phyloP scores from a whole-genome alignment of 2,113 vertebrate species.

The Dinomys branickii region DNA sequence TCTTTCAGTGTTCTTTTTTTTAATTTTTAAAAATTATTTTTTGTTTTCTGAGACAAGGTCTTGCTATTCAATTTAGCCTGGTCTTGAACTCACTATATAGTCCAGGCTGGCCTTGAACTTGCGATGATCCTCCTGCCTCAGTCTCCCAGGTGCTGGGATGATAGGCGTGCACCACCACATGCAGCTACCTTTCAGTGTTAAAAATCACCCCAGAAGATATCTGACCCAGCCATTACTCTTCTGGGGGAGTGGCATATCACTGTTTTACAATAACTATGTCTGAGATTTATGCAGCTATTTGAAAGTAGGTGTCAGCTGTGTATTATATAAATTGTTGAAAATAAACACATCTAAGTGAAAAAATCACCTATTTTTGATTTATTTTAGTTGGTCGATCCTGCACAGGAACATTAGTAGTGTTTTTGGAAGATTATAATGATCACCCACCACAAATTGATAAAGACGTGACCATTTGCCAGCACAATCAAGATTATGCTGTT shows the following conservation, averaged over 20 bases:
- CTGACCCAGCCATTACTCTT: not conserved
- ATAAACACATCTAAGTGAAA: not conserved
- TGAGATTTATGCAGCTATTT: not conserved
- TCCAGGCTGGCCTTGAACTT: not conserved
- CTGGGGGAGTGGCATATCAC: not conserved
- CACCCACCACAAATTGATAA: slow-evolving; percentile 84
- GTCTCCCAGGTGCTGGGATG: not conserved
- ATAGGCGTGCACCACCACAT: not conserved
- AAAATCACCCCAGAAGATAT: not conserved
- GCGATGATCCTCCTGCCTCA: not conserved
- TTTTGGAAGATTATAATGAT: slow-evolving; percentile 89
- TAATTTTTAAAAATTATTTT: not conserved
- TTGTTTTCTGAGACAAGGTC: not conserved
- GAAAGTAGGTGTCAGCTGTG: not conserved
- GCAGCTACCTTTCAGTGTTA: not conserved
- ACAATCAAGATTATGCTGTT: slow-evolving; percentile 80
- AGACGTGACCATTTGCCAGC: slow-evolving; percentile 86
- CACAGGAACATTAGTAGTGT: slow-evolving; percentile 90
- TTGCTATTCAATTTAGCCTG: not conserved
- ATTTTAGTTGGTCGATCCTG: slow-evolving; percentile 89
- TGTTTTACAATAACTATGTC: not conserved
- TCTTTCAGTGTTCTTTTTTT: not conserved
- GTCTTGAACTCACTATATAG: not conserved
- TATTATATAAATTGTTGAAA: not conserved
- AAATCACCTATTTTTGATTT: slow-evolving; percentile 20